These are phyloP conservation scores for Lathamus discolor DNA, from an alignment of 2,113 vertebrate genomes.

Conservation along the genomic window DNA sequence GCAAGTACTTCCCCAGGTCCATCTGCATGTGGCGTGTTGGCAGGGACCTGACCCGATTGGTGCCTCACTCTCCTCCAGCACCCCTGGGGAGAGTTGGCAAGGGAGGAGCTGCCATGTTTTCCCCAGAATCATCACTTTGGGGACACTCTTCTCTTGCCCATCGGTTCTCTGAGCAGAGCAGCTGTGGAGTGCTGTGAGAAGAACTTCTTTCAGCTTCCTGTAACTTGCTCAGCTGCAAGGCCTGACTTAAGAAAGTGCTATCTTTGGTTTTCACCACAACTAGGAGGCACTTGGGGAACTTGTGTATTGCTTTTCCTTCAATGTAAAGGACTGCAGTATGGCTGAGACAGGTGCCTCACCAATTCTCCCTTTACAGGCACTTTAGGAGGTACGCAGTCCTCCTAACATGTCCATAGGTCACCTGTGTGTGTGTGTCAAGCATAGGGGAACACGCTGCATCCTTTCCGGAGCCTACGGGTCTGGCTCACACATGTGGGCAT, in stretches of 20 bases:
- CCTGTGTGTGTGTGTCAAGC: neutral
- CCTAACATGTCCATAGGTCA: neutral
- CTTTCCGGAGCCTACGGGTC: accelerated
- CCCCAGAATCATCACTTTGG: neutral
- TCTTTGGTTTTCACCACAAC: neutral
- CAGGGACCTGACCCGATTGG: neutral
- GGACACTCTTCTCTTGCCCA: neutral
- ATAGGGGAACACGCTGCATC: neutral
- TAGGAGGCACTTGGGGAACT: neutral
- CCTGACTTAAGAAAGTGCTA: neutral
- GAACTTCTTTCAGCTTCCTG: neutral
- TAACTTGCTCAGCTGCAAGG: neutral
- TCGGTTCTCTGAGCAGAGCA: neutral
- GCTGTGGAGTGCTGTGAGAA: neutral
- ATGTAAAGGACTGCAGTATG: neutral
- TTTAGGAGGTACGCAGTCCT: neutral
- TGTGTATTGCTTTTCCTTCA: neutral
- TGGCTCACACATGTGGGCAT: neutral
- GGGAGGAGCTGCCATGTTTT: neutral
- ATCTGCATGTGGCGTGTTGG: neutral
- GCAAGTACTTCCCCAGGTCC: neutral
- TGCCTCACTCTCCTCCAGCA: neutral
- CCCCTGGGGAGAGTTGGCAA: neutral
- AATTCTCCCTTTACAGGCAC: neutral
- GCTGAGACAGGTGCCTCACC: neutral